phyloP scores from a whole-genome alignment of 2,797 vertebrate genomes.

The Manis pentadactyla region DNA sequence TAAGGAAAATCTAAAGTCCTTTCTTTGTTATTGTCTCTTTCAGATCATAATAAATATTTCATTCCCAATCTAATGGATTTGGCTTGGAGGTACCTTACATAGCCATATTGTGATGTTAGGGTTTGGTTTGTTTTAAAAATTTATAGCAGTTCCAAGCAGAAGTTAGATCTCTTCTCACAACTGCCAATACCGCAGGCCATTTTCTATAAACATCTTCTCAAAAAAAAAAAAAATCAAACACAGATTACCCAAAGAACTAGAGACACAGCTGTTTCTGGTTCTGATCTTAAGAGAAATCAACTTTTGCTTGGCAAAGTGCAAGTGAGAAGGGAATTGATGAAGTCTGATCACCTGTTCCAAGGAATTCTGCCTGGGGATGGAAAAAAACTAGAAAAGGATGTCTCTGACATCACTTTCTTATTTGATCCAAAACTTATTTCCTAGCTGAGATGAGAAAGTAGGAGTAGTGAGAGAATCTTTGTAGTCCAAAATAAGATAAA shows the following conservation, averaged over 20 bases:
- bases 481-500: constrained; percentile 54
- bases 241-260: constrained; percentile 71
- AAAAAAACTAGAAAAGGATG: constrained; percentile 60
- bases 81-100: constrained; percentile 79
- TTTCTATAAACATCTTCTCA: constrained; percentile 77
- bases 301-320: constrained; percentile 68
- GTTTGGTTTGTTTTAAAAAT: constrained; percentile 83
- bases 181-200: constrained; percentile 75
- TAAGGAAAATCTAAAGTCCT: constrained; percentile 73
- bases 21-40: constrained; percentile 76
- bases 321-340: constrained; percentile 69
- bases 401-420: constrained; percentile 65
- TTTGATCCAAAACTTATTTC: constrained; percentile 76
- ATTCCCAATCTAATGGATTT: constrained; percentile 81
- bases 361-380: constrained; percentile 59
- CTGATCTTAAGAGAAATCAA: constrained; percentile 65
- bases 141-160: constrained; percentile 81
- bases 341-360: constrained; percentile 69
- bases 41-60: constrained; percentile 82
- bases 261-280: constrained; percentile 77
- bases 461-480: constrained; percentile 46
- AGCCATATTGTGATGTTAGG: constrained; percentile 78
- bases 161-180: constrained; percentile 80
- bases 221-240: constrained; percentile 65
- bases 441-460: constrained; percentile 58